These are phyloP conservation scores for Galerucella pusilla DNA, from an alignment of 2,888 invertebrate genomes.

Conservation along the genomic window DNA sequence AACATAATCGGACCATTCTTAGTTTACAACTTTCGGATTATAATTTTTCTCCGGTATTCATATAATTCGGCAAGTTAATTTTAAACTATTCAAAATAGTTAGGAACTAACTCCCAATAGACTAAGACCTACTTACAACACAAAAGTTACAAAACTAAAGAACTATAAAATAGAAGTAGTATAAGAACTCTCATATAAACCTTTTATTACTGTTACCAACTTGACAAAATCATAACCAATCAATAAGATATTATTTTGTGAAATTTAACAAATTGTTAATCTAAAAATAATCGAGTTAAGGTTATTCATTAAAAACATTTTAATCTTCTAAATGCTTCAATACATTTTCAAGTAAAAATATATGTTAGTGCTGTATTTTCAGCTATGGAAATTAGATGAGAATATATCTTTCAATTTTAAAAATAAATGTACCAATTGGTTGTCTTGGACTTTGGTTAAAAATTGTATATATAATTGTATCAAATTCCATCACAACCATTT, in stretches of 20 bases:
- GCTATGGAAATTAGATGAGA: constrained; percentile 22
- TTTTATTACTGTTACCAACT: no score
- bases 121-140: not conserved
- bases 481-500: constrained; percentile 31
- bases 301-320: not conserved
- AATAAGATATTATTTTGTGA: no score
- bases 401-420: constrained; percentile 22
- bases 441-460: constrained; percentile 31
- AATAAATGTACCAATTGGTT: constrained; percentile 26
- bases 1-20: no score
- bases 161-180: not conserved
- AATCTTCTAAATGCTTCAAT: constrained; percentile 12
- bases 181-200: no score
- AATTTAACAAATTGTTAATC: no score
- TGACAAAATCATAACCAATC: no score
- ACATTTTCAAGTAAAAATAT: not conserved
- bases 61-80: no score
- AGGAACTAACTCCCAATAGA: no score
- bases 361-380: constrained; percentile 7
- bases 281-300: no score
- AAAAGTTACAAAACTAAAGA: not conserved
- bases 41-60: no score
- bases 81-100: no score
- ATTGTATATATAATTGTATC: constrained; percentile 31
- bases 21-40: no score